Conservation (phyloP, 2,113 vertebrate genomes). For the Pontoporia blainvillei region DNA sequence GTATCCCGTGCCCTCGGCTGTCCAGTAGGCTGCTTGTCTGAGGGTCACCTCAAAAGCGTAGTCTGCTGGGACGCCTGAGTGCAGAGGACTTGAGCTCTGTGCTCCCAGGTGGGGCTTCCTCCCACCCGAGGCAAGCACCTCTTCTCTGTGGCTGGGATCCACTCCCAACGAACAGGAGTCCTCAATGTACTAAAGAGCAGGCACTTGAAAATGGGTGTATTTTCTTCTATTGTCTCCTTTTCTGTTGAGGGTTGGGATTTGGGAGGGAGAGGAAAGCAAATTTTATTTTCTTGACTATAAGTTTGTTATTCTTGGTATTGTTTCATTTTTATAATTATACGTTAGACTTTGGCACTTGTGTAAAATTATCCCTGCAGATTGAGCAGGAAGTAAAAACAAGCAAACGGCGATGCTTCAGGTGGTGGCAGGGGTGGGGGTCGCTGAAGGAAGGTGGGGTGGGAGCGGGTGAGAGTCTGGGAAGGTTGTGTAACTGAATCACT, state of each 20-base stretch:
- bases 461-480: slow-evolving; percentile 47
- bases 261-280: slow-evolving; percentile 73
- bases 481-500: slow-evolving; percentile 74
- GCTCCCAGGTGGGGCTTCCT: neutral
- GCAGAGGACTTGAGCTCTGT: slow-evolving; percentile 49
- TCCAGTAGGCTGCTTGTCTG: slow-evolving; percentile 32
- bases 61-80: neutral
- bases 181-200: slow-evolving; percentile 69
- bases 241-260: slow-evolving; percentile 51
- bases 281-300: slow-evolving; percentile 75
- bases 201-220: slow-evolving; percentile 78
- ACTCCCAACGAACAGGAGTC: slow-evolving; percentile 36
- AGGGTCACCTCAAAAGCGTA: slow-evolving; percentile 29
- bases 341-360: slow-evolving; percentile 80
- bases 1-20: slow-evolving; percentile 60
- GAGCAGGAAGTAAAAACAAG: slow-evolving; percentile 71
- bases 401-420: slow-evolving; percentile 74
- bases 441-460: neutral
- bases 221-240: slow-evolving; percentile 60
- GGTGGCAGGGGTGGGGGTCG: slow-evolving; percentile 19
- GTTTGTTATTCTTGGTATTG: slow-evolving; percentile 78
- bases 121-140: neutral
- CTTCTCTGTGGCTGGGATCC: slow-evolving; percentile 6
- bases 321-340: slow-evolving; percentile 78
- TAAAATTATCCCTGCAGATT: slow-evolving; percentile 73